phyloP scores from a whole-genome alignment of 2,888 invertebrate species.

The Cantharis lateralis region DNA sequence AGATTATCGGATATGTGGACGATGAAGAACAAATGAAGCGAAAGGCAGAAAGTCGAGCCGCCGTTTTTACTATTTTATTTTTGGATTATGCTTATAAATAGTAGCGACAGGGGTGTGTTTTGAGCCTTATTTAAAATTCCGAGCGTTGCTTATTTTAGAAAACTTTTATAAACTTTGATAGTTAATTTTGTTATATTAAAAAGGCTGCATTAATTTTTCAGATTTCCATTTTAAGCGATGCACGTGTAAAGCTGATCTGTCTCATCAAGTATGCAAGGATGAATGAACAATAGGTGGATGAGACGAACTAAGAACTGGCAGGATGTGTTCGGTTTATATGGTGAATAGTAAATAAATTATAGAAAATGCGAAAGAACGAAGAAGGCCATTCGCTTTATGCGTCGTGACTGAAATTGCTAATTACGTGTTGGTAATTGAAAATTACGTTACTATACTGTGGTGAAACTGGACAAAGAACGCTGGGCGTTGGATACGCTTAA shows the following conservation, averaged over 20 bases:
- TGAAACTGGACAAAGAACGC: background rate
- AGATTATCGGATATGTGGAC: background rate
- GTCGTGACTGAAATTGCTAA: conserved; percentile 1
- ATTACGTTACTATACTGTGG: background rate
- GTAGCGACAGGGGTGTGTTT: background rate
- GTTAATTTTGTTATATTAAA: background rate
- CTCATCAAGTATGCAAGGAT: background rate
- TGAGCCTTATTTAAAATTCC: background rate
- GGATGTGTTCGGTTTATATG: background rate
- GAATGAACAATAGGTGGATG: background rate
- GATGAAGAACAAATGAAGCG: background rate
- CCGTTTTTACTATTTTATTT: background rate
- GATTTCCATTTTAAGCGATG: background rate
- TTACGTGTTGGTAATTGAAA: background rate
- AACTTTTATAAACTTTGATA: background rate
- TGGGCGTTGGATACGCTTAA: background rate
- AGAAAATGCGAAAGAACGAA: background rate
- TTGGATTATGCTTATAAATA: background rate
- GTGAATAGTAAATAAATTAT: background rate
- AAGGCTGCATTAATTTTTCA: background rate
- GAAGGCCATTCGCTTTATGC: background rate
- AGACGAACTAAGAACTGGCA: background rate
- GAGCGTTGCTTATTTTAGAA: background rate
- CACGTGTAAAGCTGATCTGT: background rate
- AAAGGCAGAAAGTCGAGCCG: background rate